Base-by-base conservation (phyloP, 2,888 invertebrate species). In the Thelaira solivaga region DNA sequence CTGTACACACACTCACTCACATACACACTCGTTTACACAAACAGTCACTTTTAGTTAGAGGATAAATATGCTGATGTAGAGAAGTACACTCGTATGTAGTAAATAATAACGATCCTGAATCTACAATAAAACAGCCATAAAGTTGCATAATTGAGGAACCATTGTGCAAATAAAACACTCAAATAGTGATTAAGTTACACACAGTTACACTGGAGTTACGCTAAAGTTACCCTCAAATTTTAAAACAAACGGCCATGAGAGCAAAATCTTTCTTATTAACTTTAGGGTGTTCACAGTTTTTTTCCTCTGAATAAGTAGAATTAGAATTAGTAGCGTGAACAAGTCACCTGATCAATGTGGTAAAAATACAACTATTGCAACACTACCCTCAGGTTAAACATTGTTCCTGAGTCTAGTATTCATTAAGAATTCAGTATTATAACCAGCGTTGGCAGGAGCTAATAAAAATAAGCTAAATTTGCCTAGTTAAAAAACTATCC, bases 131-230 rank as follows among this genome's bases (percentile, higher is more conserved):
- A 82, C 71, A 85, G 85, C 83, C 86, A 86, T 86, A 84, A 80
- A 81, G 84, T 71, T 86, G 86, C 86, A 86, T 86, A 86, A 86
- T 86, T 87, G 85, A 86, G 78, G 82, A 84, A 83, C 84, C 82
- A 82, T 82, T 84, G 80, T 53, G 81, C 71, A 77, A 81, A 82
- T 82, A 82, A 82, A 82, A 81, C 82, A 82, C 81, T 82, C 80
- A 75, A 80, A 74, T 74, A 47, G 69, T 81, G 81, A 82, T 82
- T 81, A 81, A 67, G 76, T 75, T 74, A 69, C 77, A 74, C 65
- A 67, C n/a, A n/a, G n/a, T n/a, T n/a, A n/a, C n/a, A n/a, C n/a
- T n/a, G n/a, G n/a, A n/a, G n/a, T n/a, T n/a, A 51, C 11, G 26
- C 8, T 39, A n/a, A 16, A 69, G 45, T 49, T 45, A 76, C 64